Percentiles rank a stretch among this genome's conserved stretches.
phyloP scores from a whole-genome alignment of 2,888 invertebrate genomes.

The Caenorhabditis virilis region DNA sequence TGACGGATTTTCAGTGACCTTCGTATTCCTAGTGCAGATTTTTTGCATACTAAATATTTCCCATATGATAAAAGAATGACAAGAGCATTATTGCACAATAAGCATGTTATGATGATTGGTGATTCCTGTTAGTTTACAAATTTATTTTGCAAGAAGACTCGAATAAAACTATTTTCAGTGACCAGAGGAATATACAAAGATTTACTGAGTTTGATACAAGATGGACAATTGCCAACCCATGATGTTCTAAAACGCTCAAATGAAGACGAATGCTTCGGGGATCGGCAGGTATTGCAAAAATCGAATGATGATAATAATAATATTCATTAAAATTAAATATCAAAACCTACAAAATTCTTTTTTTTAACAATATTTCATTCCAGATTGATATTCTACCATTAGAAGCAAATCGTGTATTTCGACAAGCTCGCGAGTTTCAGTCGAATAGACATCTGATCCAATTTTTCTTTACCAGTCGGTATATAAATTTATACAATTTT shows the following conservation, averaged over 20 bases:
- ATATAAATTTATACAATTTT: not conserved
- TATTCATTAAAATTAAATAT: not conserved
- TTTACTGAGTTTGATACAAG: conserved; percentile 21
- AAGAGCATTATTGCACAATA: conserved; percentile 14
- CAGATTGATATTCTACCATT: conserved; percentile 41
- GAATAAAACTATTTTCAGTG: conserved; percentile 32
- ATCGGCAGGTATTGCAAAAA: conserved; percentile 48
- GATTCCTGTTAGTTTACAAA: conserved; percentile 41
- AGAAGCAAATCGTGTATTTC: conserved; percentile 44
- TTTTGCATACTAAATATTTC: not conserved
- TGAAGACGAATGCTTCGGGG: conserved; percentile 30
- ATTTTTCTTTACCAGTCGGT: conserved; percentile 49
- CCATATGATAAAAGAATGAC: conserved; percentile 14
- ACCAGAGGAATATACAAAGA: conserved; percentile 53
- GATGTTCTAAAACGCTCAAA: conserved; percentile 7
- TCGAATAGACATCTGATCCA: conserved; percentile 39
- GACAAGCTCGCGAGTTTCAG: conserved; percentile 47
- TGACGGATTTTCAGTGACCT: not conserved
- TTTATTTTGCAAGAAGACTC: not conserved
- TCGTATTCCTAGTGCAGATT: conserved; percentile 4
- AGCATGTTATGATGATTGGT: conserved; percentile 45
- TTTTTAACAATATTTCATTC: not conserved
- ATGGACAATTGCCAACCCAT: conserved; percentile 13
- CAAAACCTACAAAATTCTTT: not conserved
- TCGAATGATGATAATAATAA: too few relatives aligned